Base-by-base conservation (phyloP, 2,888 invertebrate species). In the Pristionchus mayeri region DNA sequence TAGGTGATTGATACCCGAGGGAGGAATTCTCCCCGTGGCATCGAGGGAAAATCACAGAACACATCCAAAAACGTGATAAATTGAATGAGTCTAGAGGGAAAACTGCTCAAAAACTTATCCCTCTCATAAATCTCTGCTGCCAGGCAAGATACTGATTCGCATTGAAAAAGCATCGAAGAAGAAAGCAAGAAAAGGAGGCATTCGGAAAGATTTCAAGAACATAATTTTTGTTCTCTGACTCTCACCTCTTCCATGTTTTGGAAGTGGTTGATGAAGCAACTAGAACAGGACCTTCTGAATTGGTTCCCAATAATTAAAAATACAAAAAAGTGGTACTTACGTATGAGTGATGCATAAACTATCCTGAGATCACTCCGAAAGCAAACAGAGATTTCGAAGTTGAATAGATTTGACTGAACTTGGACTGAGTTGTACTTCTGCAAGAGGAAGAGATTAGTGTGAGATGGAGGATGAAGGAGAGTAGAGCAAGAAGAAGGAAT, bases 171-270 rank as follows among this genome's bases (percentile, higher is more conserved):
- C 7, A n/a, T 13, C 9, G 6, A 21, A 67, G 67, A 3, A 37
- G 34, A 7, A 67, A 21, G 21, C 18, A 21, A 37, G 37, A 37
- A 67, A 16, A 67, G 34, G n/a, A 67, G 37, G 30, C 24, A 9
- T 30, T 60, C 27, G 16, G 60, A 13, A 27, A 57, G n/a, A n/a
- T 7, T 57, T n/a, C 21, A 7, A 57, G 24, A 57, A 21, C 21
- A n/a, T 57, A 13, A 7, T 27, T 7, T 60, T 16, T 9, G 27
- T 60, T 27, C 30, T 60, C 57, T n/a, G 60, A 60, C 30, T 9
- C 34, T 21, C 21, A 67, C 67, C 67, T 67, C 67, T 67, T 67
- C 67, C 67, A 67, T 67, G n/a, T n/a, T n/a, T n/a, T 3, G 9
- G 9, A 30, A 27, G 60, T 16, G 16, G 7, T 21, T 9, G 60